These are phyloP conservation scores for Euglossa dilemma DNA, from an alignment of 1,140 invertebrate genomes.

Conservation along the genomic window DNA sequence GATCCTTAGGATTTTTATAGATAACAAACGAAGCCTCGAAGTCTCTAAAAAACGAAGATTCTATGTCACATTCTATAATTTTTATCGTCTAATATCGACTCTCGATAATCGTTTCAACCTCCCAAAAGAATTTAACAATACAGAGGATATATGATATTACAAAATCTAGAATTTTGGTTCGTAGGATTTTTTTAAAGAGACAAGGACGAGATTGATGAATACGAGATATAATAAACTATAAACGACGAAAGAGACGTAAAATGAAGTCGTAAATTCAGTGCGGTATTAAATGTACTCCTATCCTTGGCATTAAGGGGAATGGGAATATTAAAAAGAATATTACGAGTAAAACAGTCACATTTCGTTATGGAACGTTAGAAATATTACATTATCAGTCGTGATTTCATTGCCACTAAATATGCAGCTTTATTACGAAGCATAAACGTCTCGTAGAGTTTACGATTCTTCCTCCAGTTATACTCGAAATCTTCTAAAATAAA, in stretches of 20 bases:
- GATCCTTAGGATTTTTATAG: no score
- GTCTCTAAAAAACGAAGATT: no score
- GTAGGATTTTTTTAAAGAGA: no score
- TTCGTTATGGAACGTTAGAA: background rate
- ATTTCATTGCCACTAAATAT: constrained; percentile 8
- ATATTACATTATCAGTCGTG: no score
- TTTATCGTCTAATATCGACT: no score
- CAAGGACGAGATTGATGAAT: no score
- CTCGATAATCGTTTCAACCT: no score
- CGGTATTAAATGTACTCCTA: background rate
- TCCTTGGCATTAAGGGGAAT: background rate
- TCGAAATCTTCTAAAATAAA: background rate
- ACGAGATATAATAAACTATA: background rate
- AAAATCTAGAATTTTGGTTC: no score
- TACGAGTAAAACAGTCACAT: background rate
- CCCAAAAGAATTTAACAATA: no score
- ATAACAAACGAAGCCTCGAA: no score
- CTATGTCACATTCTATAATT: no score
- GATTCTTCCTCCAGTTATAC: background rate
- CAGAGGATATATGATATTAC: no score
- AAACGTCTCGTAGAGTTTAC: background rate
- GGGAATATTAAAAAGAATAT: background rate
- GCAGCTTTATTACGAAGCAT: background rate
- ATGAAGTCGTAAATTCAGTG: background rate
- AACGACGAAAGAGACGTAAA: background rate